Percentiles rank a stretch among this genome's conserved stretches.
phyloP scores from a whole-genome alignment of 2,797 vertebrate genomes.

The Lophotriccus pileatus region DNA sequence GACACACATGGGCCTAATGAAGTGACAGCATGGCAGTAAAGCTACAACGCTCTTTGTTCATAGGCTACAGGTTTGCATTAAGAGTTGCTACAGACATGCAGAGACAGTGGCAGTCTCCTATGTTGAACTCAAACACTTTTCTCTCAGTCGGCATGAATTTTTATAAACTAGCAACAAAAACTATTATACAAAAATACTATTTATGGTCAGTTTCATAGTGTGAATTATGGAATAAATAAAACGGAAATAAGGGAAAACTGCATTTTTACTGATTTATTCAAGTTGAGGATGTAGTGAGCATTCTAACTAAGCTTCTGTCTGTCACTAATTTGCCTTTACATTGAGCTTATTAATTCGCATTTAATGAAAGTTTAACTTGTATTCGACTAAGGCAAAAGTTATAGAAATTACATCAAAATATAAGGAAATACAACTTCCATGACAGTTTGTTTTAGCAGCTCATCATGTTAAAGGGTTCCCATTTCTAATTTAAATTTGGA shows the following conservation, averaged over 20 bases:
- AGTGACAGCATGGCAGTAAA: neutral
- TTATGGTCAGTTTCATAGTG: neutral
- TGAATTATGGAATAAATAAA: neutral
- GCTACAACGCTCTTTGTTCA: fast-evolving
- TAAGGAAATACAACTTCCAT: neutral
- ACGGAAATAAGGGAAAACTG: neutral
- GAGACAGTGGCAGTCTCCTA: neutral
- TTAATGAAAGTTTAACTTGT: neutral
- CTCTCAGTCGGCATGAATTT: neutral
- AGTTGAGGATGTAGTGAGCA: neutral
- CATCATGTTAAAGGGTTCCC: neutral
- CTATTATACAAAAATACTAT: neutral
- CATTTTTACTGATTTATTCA: neutral
- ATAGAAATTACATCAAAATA: neutral
- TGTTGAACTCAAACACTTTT: neutral
- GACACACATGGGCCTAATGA: neutral
- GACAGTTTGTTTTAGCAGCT: neutral
- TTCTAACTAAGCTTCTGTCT: neutral
- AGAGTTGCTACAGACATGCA: neutral
- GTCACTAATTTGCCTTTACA: neutral
- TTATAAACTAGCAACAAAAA: neutral
- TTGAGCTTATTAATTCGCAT: neutral
- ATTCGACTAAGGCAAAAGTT: neutral
- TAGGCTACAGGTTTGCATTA: neutral
- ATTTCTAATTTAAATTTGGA: neutral